Conservation (phyloP, 2,113 vertebrate species). For the Pteruthius melanotis region DNA sequence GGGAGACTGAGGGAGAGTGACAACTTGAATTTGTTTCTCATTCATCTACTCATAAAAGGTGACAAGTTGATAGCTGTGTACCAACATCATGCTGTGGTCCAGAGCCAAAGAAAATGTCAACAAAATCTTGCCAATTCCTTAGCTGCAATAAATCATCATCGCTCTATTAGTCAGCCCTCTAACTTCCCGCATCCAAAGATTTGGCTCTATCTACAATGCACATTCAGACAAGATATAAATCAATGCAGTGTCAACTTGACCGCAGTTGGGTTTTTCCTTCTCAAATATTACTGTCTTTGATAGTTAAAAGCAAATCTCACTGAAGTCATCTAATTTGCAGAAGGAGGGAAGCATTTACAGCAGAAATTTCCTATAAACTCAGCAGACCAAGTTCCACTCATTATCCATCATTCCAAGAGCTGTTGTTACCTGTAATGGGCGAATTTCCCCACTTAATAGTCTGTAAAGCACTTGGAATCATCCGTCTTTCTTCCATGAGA, state of each 20-base stretch:
- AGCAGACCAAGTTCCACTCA: not conserved
- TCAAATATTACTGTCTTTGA: not conserved
- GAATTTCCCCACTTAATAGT: not conserved
- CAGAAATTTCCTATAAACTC: not conserved
- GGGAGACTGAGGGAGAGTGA: not conserved
- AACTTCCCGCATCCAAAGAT: not conserved
- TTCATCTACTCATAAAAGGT: not conserved
- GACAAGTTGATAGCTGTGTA: conserved; percentile 20
- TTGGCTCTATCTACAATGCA: not conserved
- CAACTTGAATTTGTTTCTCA: not conserved
- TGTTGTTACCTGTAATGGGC: not conserved
- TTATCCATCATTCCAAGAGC: not conserved
- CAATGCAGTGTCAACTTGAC: not conserved
- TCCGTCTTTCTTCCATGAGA: not conserved
- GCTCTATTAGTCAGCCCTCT: not conserved
- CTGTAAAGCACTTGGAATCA: not conserved
- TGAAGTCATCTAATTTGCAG: not conserved
- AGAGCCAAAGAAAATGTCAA: conserved; percentile 16
- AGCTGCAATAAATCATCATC: conserved; percentile 22
- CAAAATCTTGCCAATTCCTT: not conserved
- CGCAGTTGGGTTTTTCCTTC: not conserved
- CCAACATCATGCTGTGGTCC: not conserved
- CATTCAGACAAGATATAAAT: conserved; percentile 23
- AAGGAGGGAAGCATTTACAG: not conserved
- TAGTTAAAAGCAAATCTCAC: not conserved